Evolutionary conservation across 2,113 vertebrate species (phyloP), one percentile per base, ranked within the genome.

Genomic region (Patagioenas fasciata): DNA sequence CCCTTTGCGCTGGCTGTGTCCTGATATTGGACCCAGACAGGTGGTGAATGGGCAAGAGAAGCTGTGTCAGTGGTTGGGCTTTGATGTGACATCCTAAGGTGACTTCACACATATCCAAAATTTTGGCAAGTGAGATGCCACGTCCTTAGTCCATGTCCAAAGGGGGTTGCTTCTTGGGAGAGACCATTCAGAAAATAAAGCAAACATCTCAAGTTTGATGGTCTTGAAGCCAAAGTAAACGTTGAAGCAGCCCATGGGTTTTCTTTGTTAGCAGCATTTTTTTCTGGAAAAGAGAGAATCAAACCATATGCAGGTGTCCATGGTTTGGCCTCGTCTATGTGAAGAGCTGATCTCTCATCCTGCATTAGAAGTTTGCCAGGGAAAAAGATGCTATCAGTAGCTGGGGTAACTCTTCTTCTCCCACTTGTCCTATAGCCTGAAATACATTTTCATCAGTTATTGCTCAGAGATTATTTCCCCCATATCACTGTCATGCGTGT

Each of bases 81-180:
- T 48, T 31, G 51, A 15, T 1, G 1, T 36, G 32, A 31, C 1
- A 0, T 74, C 34, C 31, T n/a, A 60, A 26, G 44, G 26, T 60
- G 15, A 40, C 47, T 65, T 83, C 16, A 13, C 36, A 42, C 15
- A 1, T 40, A 36, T 17, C 7, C 42, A 48, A 17, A 67, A 51
- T 66, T 42, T 61, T 1, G 3, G 34, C n/a, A 73, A 32, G n/a
- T 34, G 31, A 61, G 26, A 16, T 31, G 15, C 11, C 3, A 9
- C 23, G 10, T 69, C 57, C 17, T 7, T 66, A 40, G 20, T 62
- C 8, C 0, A 0, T n/a, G 16, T 38, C 26, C 38, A 53, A 20
- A 87, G 56, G 48, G 77, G 57, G 38, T 44, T 60, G 15, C 42
- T 78, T 86, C 51, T 36, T 80, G 44, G 57, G 32, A 88, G 29